Conservation (phyloP, 1,140 invertebrate species). For the Meloidogyne hapla region DNA sequence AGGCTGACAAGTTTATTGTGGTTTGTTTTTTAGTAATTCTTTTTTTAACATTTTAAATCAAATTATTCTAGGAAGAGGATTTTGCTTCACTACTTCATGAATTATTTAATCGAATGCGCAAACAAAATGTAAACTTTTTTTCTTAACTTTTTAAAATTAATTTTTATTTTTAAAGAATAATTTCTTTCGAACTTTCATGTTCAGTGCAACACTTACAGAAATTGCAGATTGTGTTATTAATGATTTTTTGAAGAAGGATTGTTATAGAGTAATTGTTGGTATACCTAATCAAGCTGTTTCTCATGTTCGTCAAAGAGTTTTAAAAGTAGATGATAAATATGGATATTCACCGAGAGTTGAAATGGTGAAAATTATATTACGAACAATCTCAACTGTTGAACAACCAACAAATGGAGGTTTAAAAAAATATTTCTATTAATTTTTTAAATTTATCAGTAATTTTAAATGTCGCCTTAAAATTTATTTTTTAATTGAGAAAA, state of each 20-base stretch:
- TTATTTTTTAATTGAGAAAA: too few species aligned
- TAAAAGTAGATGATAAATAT: neutral
- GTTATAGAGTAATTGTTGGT: conserved; percentile 13
- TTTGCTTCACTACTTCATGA: neutral
- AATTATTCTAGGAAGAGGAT: neutral
- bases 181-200: conserved; percentile 17
- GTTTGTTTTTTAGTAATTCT: neutral
- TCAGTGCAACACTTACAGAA: conserved; percentile 16
- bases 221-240: neutral
- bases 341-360: neutral
- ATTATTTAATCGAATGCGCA: neutral
- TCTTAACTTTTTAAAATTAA: neutral
- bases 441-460: too few species aligned
- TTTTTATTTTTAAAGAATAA: neutral
- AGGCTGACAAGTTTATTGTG: conserved; percentile 24
- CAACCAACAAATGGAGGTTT: neutral
- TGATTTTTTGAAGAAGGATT: neutral
- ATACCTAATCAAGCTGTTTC: conserved; percentile 12
- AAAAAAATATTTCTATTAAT: too few species aligned
- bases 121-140: neutral
- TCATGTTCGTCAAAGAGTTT: conserved; percentile 8
- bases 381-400: neutral
- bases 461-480: too few species aligned
- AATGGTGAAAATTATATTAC: neutral
- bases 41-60: neutral